These are phyloP conservation scores for Dryocosmus kuriphilus DNA, from an alignment of 2,888 invertebrate genomes.

Conservation along the genomic window DNA sequence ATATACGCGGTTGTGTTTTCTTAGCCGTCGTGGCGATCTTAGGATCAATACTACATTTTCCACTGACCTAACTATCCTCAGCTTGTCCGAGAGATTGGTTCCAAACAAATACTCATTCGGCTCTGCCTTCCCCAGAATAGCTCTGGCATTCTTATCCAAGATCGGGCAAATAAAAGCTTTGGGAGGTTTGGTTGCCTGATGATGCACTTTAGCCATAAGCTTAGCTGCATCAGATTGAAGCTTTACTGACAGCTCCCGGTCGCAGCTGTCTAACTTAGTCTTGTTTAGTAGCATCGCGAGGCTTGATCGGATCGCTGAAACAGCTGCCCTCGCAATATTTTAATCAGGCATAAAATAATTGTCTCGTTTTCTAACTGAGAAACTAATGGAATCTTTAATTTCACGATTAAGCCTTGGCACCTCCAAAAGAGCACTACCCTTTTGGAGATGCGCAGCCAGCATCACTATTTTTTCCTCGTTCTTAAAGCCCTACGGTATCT, in stretches of 20 bases:
- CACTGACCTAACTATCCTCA: conserved; percentile 20
- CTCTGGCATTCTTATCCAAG: conserved; percentile 23
- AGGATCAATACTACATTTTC: not conserved
- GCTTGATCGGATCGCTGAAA: not conserved
- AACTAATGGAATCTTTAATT: not conserved
- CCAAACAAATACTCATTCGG: conserved; percentile 19
- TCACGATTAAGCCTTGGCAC: conserved; percentile 21
- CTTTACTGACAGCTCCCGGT: not conserved
- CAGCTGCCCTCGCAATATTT: too few relatives aligned
- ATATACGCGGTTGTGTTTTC: not conserved
- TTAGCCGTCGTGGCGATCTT: not conserved
- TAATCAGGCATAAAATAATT: not conserved
- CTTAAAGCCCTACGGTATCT: conserved; percentile 2
- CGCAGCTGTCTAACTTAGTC: not conserved
- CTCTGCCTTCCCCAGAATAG: not conserved
- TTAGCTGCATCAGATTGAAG: not conserved
- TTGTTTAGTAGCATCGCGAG: too few relatives aligned
- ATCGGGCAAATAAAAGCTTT: not conserved
- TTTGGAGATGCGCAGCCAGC: not conserved
- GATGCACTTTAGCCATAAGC: not conserved
- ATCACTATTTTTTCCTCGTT: not conserved
- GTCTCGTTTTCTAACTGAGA: conserved; percentile 10
- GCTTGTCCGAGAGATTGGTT: conserved; percentile 9
- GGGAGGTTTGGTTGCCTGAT: not conserved
- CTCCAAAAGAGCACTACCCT: not conserved